Evolutionary conservation across 2,888 invertebrate species (phyloP).

Genomic region (Drymonia ruficornis): DNA sequence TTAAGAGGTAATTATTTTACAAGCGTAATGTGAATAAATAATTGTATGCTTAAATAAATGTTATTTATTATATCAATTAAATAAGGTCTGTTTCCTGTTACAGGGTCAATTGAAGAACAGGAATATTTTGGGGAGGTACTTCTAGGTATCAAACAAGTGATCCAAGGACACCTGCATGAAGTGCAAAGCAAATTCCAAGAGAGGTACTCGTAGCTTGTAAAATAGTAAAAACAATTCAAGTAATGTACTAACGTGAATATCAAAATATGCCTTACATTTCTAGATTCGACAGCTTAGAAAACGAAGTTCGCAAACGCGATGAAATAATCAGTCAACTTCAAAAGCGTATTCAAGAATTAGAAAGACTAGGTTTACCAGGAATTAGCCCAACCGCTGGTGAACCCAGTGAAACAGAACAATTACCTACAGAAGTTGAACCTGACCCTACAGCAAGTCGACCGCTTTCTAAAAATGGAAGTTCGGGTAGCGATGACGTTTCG

Average conservation of each 20-base stretch:
- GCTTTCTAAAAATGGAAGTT: constrained; percentile 65
- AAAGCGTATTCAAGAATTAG: constrained; percentile 88
- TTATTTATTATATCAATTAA: constrained; percentile 20
- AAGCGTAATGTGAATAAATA: background rate
- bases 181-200: constrained; percentile 89
- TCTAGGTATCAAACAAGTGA: constrained; percentile 91
- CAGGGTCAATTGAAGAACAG: constrained; percentile 89
- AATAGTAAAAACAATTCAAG: background rate
- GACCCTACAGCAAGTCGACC: constrained; percentile 30
- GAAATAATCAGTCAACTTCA: constrained; percentile 92
- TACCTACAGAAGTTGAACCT: constrained; percentile 22
- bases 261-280: constrained; percentile 17
- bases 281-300: constrained; percentile 90
- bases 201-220: constrained; percentile 55
- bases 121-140: constrained; percentile 93
- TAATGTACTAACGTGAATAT: constrained; percentile 5
- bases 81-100: constrained; percentile 43
- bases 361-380: constrained; percentile 68
- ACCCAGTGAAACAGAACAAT: constrained; percentile 30
- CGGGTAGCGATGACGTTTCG: constrained; percentile 77
- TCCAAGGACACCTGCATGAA: constrained; percentile 89
- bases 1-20: constrained; percentile 74
- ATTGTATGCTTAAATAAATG: background rate
- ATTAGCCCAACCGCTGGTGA: constrained; percentile 33
- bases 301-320: constrained; percentile 92